Conservation (phyloP, 2,113 vertebrate species). For the Anarhynchus alexandrinus region DNA sequence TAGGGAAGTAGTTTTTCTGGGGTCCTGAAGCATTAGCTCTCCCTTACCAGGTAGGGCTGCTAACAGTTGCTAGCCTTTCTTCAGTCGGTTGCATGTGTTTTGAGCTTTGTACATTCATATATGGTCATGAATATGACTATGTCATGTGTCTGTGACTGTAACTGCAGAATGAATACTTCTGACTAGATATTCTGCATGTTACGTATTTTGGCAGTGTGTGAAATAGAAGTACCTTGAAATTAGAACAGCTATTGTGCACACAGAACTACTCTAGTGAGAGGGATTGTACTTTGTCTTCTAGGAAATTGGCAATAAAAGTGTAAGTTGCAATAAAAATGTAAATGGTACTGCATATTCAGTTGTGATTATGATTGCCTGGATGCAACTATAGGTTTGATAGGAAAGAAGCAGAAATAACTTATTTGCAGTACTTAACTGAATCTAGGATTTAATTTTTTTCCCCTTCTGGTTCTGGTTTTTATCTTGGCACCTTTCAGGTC, state of each 20-base stretch:
- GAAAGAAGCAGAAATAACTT: neutral
- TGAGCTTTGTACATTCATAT: neutral
- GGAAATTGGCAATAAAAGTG: neutral
- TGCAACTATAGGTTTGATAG: neutral
- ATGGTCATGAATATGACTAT: neutral
- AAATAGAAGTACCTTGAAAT: neutral
- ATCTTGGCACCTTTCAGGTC: neutral
- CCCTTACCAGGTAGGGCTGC: neutral
- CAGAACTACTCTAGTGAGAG: neutral
- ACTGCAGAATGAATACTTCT: neutral
- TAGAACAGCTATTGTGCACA: neutral
- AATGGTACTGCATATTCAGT: neutral
- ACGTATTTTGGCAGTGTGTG: neutral
- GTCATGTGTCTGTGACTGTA: neutral
- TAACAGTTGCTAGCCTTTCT: neutral
- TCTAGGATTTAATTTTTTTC: neutral
- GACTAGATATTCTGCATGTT: neutral
- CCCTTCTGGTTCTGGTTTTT: neutral
- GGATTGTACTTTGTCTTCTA: neutral
- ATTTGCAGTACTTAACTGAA: neutral
- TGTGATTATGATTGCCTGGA: neutral
- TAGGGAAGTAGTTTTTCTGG: neutral
- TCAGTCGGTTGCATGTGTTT: neutral
- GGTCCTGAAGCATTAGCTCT: neutral
- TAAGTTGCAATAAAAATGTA: neutral